Evolutionary conservation across 1,140 invertebrate genomes (phyloP).

Genomic region (Acyrthosiphon pisum): DNA sequence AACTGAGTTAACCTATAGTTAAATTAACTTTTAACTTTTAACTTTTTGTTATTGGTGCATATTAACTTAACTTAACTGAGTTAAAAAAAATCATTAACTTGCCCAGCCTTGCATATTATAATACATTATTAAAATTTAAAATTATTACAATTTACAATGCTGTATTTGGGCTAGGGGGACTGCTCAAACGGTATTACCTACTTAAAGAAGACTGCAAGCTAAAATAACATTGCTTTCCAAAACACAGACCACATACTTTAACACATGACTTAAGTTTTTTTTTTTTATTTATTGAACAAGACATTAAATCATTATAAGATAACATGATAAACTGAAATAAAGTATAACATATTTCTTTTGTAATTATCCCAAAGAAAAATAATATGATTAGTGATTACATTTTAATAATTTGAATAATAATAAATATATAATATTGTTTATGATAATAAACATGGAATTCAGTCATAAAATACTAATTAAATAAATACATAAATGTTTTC

Average conservation of each 20-base stretch:
- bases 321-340: neutral
- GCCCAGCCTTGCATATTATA: too few relatives aligned
- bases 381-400: neutral
- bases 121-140: neutral
- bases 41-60: too few relatives aligned
- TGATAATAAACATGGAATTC: neutral
- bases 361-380: neutral
- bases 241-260: neutral
- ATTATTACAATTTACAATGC: neutral
- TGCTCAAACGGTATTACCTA: neutral
- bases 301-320: neutral
- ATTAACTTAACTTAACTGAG: too few relatives aligned
- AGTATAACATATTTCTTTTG: neutral
- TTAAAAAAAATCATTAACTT: too few relatives aligned
- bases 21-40: too few relatives aligned
- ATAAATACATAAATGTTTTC: neutral
- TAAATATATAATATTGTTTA: conserved; percentile 31
- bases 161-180: too few relatives aligned
- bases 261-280: neutral
- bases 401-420: conserved; percentile 36
- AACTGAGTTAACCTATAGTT: too few relatives aligned
- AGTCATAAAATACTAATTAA: conserved; percentile 29
- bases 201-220: neutral
- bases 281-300: neutral
- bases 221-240: neutral